phyloP scores from a whole-genome alignment of 2,797 vertebrate genomes.

The Labroides dimidiatus region DNA sequence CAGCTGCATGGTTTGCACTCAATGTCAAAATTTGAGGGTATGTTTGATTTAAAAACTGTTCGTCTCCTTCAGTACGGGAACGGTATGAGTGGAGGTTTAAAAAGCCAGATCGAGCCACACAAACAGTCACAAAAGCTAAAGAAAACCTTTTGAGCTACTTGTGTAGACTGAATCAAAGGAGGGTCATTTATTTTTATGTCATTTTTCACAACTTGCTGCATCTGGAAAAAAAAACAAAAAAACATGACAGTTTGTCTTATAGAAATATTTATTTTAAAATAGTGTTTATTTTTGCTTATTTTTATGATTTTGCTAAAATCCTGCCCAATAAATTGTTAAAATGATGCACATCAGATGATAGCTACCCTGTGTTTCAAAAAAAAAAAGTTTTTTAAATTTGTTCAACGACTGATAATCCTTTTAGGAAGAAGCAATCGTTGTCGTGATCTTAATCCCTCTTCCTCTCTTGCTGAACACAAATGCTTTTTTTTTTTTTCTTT shows the following conservation, averaged over 20 bases:
- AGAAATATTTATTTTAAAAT: conserved; percentile 83
- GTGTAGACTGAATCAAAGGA: conserved; percentile 43
- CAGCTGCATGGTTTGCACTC: conserved; percentile 7
- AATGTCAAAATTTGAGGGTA: background rate
- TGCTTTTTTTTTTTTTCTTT: conserved; percentile 16
- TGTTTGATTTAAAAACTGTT: conserved; percentile 20
- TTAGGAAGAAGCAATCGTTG: conserved; percentile 22
- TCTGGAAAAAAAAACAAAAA: conserved; percentile 15
- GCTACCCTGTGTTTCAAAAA: conserved; percentile 48
- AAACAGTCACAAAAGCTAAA: conserved; percentile 28
- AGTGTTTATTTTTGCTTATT: conserved; percentile 71
- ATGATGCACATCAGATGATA: conserved; percentile 60
- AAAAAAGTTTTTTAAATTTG: too few species aligned
- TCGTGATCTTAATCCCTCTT: conserved; percentile 36
- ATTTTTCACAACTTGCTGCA: conserved; percentile 41
- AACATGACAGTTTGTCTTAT: conserved; percentile 52
- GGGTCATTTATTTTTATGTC: background rate
- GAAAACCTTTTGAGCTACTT: conserved; percentile 49
- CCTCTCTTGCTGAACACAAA: conserved; percentile 6
- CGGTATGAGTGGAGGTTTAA: conserved; percentile 12
- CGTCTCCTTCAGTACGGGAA: background rate
- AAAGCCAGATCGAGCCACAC: background rate
- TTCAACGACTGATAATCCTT: background rate
- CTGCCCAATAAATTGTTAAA: conserved; percentile 75
- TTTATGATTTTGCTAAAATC: conserved; percentile 74